Evolutionary conservation across 2,113 vertebrate species (phyloP).

Genomic region (Nestor notabilis): DNA sequence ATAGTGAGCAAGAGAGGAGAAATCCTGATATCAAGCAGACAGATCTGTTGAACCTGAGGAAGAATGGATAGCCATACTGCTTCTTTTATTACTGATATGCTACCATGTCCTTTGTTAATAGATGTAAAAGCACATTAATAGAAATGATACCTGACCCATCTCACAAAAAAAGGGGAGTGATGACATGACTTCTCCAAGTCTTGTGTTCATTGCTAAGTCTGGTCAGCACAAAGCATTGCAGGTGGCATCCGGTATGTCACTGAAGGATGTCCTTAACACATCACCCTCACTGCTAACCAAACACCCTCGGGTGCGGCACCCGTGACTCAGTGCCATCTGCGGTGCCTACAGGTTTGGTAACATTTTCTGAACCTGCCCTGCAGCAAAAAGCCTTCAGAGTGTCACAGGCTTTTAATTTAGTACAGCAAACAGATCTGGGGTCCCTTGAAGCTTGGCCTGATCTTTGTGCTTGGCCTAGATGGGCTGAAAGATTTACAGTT

Average conservation of each 20-base stretch:
- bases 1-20: background rate
- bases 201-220: background rate
- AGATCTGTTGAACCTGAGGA: background rate
- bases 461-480: background rate
- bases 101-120: fast-evolving
- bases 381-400: background rate
- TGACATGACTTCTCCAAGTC: background rate
- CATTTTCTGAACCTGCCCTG: slow-evolving; percentile 33
- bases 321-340: background rate
- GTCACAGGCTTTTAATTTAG: background rate
- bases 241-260: background rate
- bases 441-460: background rate
- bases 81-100: background rate
- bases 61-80: background rate
- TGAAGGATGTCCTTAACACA: background rate
- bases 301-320: background rate
- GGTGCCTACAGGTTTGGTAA: slow-evolving; percentile 27
- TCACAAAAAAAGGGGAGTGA: background rate
- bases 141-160: background rate
- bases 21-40: background rate
- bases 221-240: background rate
- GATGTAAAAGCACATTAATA: background rate
- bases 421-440: background rate
- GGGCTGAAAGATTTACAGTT: background rate
- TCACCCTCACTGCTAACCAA: background rate